Conservation (phyloP, 2,797 vertebrate species). For the Myotis pilosus region DNA sequence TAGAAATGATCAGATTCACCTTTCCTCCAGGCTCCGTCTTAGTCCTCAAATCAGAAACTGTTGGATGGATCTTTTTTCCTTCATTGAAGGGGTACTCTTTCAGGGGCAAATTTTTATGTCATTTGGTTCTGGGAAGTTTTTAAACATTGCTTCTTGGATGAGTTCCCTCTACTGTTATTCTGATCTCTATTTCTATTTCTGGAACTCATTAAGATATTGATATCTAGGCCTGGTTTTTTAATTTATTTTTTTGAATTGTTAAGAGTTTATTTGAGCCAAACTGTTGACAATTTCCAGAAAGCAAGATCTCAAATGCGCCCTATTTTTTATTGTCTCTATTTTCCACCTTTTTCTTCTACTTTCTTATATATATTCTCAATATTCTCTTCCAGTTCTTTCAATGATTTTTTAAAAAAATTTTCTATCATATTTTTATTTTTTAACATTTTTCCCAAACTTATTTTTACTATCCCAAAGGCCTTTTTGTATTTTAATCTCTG, state of each 20-base stretch:
- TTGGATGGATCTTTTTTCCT: neutral
- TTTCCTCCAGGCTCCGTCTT: neutral
- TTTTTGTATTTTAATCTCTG: neutral
- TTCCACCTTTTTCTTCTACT: neutral
- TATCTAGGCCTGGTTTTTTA: neutral
- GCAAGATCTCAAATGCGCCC: neutral
- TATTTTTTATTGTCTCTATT: neutral
- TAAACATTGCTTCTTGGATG: neutral
- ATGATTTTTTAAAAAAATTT: neutral
- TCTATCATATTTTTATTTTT: neutral
- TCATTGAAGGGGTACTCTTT: neutral
- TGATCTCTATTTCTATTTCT: constrained; percentile 20
- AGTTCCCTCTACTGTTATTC: neutral
- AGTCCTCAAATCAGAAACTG: neutral
- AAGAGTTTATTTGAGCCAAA: neutral
- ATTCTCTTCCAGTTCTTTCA: neutral
- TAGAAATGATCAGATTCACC: neutral
- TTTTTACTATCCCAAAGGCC: neutral
- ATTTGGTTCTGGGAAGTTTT: neutral
- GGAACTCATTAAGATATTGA: neutral
- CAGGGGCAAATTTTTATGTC: neutral
- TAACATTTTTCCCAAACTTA: neutral
- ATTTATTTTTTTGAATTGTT: neutral
- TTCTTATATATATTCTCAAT: neutral
- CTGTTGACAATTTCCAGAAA: neutral